These are phyloP conservation scores for Cheiracanthium punctorium DNA, from an alignment of 2,888 invertebrate species.

Conservation along the genomic window DNA sequence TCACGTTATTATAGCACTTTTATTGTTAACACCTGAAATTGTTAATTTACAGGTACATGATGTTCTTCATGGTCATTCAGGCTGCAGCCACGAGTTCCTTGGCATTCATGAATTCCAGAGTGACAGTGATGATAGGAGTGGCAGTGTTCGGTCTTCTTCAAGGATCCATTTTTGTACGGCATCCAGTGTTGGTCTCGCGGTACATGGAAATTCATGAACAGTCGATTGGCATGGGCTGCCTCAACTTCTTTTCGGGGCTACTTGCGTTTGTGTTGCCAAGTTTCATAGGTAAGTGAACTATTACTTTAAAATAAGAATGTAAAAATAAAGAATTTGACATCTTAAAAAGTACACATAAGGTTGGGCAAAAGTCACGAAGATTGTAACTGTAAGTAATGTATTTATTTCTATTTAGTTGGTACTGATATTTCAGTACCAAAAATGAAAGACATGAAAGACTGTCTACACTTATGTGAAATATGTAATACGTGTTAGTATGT, in stretches of 20 bases:
- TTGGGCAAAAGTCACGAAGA: too few species aligned
- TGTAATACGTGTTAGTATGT: too few species aligned
- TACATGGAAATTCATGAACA: constrained; percentile 48
- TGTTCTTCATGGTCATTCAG: constrained; percentile 40
- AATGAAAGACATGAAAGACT: too few species aligned
- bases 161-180: constrained; percentile 51
- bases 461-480: too few species aligned
- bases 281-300: constrained; percentile 43
- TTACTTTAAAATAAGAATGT: too few species aligned
- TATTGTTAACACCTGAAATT: too few species aligned
- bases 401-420: too few species aligned
- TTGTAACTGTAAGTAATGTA: too few species aligned
- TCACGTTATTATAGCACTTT: too few species aligned
- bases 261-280: constrained; percentile 42
- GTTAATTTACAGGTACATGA: constrained; percentile 29
- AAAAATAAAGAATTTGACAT: too few species aligned
- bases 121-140: not conserved
- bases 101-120: constrained; percentile 18
- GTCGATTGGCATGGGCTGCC: constrained; percentile 59
- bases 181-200: constrained; percentile 41
- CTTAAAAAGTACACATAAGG: too few species aligned
- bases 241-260: constrained; percentile 55
- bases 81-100: constrained; percentile 32
- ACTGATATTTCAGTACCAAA: too few species aligned
- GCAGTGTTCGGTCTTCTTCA: constrained; percentile 38